Conservation (phyloP, 2,888 invertebrate species). For the Achlya flavicornis region DNA sequence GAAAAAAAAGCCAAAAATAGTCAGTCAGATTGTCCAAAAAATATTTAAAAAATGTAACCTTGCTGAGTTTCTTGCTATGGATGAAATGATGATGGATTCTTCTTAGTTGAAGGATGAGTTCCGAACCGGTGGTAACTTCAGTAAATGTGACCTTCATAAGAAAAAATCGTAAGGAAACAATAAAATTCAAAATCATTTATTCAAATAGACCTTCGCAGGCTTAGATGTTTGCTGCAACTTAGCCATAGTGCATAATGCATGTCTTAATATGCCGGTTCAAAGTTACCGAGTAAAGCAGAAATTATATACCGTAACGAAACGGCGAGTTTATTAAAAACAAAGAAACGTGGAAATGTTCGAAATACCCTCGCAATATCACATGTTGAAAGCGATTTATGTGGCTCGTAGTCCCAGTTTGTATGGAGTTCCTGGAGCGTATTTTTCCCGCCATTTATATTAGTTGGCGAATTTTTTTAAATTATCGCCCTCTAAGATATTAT, state of each 20-base stretch:
- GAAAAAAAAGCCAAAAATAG: no score
- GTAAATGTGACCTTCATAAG: no score
- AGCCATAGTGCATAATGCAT: not conserved
- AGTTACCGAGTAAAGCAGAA: not conserved
- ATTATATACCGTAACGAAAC: not conserved
- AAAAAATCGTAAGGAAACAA: no score
- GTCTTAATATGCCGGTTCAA: not conserved
- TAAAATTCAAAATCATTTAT: no score
- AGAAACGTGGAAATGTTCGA: not conserved
- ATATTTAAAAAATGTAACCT: no score
- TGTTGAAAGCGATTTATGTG: constrained; percentile 2
- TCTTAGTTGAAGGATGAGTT: no score
- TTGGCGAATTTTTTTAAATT: not conserved
- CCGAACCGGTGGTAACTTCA: no score
- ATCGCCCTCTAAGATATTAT: not conserved
- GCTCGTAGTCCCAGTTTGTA: not conserved
- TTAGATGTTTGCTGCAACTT: not conserved
- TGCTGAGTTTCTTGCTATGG: no score
- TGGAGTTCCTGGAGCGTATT: constrained; percentile 2
- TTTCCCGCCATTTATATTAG: not conserved
- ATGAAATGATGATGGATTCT: no score
- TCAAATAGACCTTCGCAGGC: no score
- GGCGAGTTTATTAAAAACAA: constrained; percentile 4
- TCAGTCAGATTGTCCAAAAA: no score
- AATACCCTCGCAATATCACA: constrained; percentile 2